phyloP scores from a whole-genome alignment of 2,797 vertebrate species.

The Falco columbarius region DNA sequence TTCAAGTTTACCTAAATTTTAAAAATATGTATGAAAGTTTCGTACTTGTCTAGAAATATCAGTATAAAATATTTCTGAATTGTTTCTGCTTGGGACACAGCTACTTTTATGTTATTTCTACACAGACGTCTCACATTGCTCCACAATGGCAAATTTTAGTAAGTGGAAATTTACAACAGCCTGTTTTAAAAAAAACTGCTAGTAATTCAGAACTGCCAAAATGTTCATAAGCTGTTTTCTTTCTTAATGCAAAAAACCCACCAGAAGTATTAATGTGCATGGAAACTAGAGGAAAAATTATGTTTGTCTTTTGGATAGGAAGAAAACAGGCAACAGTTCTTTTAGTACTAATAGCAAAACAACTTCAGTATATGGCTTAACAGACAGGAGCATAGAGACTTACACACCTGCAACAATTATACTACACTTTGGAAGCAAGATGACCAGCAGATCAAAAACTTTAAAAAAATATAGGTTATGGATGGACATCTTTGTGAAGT shows the following conservation, averaged over 20 bases:
- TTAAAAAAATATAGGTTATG: neutral
- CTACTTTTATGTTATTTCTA: neutral
- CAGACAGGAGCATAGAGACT: neutral
- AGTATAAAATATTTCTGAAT: neutral
- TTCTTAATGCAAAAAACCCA: rapidly evolving
- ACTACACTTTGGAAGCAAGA: neutral
- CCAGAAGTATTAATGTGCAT: neutral
- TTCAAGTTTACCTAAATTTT: neutral
- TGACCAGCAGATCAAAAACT: neutral
- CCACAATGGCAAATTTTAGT: neutral
- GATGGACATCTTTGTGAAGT: neutral
- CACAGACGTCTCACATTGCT: neutral
- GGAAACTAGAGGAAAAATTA: neutral
- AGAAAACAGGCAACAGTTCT: neutral
- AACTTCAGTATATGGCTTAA: neutral
- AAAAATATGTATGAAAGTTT: neutral
- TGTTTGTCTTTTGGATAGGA: neutral
- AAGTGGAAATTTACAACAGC: neutral
- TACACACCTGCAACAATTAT: neutral
- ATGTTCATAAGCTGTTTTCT: neutral
- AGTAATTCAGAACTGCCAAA: neutral
- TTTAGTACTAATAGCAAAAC: neutral
- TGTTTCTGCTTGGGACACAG: neutral
- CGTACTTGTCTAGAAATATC: neutral
- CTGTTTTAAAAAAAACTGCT: neutral